phyloP scores from a whole-genome alignment of 2,113 vertebrate genomes.

The Lepisosteus osseus region DNA sequence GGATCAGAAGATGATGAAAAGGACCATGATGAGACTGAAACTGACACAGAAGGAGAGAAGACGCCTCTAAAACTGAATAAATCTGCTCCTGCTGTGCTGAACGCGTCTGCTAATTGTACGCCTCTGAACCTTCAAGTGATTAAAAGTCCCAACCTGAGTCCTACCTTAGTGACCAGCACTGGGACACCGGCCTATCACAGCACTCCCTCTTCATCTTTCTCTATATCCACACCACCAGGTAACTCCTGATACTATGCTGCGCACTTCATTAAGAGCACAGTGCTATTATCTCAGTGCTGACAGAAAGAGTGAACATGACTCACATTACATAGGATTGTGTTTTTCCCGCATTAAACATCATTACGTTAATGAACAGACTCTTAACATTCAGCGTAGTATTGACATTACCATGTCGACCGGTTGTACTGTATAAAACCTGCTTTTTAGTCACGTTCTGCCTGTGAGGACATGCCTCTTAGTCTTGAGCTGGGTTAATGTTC shows the following conservation, averaged over 20 bases:
- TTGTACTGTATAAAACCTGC: too few species aligned
- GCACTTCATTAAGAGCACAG: too few species aligned
- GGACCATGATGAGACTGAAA: constrained; percentile 76
- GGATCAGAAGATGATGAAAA: constrained; percentile 80
- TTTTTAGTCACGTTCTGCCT: neutral
- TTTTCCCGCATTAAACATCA: neutral
- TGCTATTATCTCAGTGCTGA: neutral
- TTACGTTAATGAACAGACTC: too few species aligned
- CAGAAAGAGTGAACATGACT: neutral
- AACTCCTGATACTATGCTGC: constrained; percentile 29
- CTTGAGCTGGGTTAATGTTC: neutral
- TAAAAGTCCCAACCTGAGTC: constrained; percentile 63
- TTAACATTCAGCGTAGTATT: too few species aligned
- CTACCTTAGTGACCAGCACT: constrained; percentile 68
- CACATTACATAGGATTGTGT: too few species aligned
- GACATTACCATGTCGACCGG: too few species aligned
- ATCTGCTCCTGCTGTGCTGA: constrained; percentile 64
- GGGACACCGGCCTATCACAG: constrained; percentile 64
- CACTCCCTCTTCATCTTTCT: constrained; percentile 61
- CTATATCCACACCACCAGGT: constrained; percentile 73
- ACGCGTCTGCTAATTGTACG: constrained; percentile 78
- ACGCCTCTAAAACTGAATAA: constrained; percentile 63
- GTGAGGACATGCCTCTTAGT: neutral
- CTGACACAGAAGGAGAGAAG: constrained; percentile 78
- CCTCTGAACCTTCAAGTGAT: constrained; percentile 77